A percentile compares a stretch with the other conserved stretches of the same genome.
Evolutionary conservation across 2,797 vertebrate genomes (phyloP).

Genomic region (Podargus strigoides): DNA sequence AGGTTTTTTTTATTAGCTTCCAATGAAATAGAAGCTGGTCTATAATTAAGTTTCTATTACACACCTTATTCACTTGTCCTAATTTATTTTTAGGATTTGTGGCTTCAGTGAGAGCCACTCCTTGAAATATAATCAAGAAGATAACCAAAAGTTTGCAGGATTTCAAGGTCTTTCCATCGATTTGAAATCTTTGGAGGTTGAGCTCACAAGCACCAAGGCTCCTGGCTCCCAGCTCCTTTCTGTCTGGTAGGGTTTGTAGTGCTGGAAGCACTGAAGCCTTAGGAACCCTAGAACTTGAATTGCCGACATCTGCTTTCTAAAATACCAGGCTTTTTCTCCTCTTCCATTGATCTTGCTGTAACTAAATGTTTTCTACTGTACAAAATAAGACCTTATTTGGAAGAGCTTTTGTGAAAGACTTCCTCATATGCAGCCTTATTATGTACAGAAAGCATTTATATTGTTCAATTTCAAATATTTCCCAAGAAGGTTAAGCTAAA

Average conservation of each 20-base stretch:
- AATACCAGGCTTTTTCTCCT: background rate
- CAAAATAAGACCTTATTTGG: background rate
- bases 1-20: background rate
- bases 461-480: background rate
- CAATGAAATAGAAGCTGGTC: background rate
- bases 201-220: background rate
- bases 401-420: background rate
- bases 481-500: background rate
- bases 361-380: accelerated
- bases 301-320: background rate
- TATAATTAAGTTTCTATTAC: background rate
- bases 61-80: background rate
- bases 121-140: background rate
- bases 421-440: background rate
- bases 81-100: background rate
- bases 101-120: background rate
- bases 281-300: background rate
- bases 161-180: background rate
- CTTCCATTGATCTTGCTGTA: background rate
- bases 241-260: background rate
- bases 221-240: background rate
- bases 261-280: background rate
- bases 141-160: background rate
- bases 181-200: background rate
- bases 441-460: background rate